phyloP scores from a whole-genome alignment of 2,797 vertebrate species.

The Tokudaia tokunoshimensis region DNA sequence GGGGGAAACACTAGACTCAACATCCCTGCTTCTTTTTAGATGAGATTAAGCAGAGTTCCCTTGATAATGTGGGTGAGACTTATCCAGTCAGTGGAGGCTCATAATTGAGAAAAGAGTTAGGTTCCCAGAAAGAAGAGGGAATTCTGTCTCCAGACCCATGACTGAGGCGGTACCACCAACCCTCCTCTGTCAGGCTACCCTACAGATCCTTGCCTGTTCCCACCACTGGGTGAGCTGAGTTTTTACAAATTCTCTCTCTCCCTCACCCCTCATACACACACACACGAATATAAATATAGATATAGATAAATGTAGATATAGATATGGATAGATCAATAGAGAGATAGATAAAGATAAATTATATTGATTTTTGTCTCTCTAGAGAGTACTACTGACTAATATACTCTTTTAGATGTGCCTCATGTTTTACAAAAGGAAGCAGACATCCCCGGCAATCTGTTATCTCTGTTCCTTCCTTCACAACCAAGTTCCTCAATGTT shows the following conservation, averaged over 20 bases:
- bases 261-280: not conserved
- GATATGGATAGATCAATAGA: not conserved
- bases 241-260: not conserved
- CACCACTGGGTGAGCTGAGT: not conserved
- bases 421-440: conserved; percentile 20
- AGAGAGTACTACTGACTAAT: not conserved
- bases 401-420: not conserved
- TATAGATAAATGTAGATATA: not conserved
- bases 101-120: not conserved
- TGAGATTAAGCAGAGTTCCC: not conserved
- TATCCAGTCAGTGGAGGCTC: conserved; percentile 1
- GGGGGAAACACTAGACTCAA: not conserved
- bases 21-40: not conserved
- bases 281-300: not conserved
- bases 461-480: not conserved
- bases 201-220: not conserved
- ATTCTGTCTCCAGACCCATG: not conserved
- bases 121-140: not conserved
- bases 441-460: not conserved
- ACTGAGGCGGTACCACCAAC: not conserved
- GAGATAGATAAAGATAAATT: not conserved
- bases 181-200: not conserved
- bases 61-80: not conserved
- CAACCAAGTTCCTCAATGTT: not conserved
- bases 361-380: not conserved